A percentile compares a stretch with the other conserved stretches of the same genome.
These are phyloP conservation scores for Sylvicola cinctus DNA, from an alignment of 2,888 invertebrate species.

Conservation along the genomic window DNA sequence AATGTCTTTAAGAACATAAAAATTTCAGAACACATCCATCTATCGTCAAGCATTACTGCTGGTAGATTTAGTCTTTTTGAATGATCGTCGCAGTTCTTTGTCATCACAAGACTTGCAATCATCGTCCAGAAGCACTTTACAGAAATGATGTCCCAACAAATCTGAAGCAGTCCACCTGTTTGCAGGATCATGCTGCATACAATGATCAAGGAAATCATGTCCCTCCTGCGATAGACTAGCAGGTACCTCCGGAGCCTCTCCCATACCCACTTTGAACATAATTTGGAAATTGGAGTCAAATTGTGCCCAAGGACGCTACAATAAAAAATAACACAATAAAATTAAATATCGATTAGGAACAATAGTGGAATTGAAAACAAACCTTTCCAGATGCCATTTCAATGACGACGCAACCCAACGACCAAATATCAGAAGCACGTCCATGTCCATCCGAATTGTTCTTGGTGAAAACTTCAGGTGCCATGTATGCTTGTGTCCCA, in stretches of 20 bases:
- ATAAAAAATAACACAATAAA: constrained; percentile 9
- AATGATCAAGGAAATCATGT: constrained; percentile 51
- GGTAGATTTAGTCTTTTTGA: too few relatives aligned
- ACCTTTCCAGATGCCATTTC: constrained; percentile 92
- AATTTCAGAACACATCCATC: too few relatives aligned
- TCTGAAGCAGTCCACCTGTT: constrained; percentile 45
- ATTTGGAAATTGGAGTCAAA: constrained; percentile 87
- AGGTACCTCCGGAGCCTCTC: constrained; percentile 60
- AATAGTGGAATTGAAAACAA: constrained; percentile 10
- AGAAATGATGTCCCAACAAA: constrained; percentile 53
- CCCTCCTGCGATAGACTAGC: constrained; percentile 62
- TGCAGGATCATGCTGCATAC: constrained; percentile 66
- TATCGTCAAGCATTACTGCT: too few relatives aligned
- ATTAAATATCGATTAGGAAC: not conserved
- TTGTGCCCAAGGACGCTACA: constrained; percentile 77
- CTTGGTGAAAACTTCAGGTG: constrained; percentile 84
- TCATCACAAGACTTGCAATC: too few relatives aligned
- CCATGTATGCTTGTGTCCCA: constrained; percentile 96
- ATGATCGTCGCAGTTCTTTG: too few relatives aligned
- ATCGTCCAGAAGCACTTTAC: constrained; percentile 15
- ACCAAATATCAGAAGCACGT: constrained; percentile 89
- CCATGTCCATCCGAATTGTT: constrained; percentile 63
- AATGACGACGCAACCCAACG: constrained; percentile 82
- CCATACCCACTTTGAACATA: constrained; percentile 91
- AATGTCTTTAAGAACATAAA: too few relatives aligned